Evolutionary conservation across 2,888 invertebrate species (phyloP).

Genomic region (Leptinotarsa haldemani): DNA sequence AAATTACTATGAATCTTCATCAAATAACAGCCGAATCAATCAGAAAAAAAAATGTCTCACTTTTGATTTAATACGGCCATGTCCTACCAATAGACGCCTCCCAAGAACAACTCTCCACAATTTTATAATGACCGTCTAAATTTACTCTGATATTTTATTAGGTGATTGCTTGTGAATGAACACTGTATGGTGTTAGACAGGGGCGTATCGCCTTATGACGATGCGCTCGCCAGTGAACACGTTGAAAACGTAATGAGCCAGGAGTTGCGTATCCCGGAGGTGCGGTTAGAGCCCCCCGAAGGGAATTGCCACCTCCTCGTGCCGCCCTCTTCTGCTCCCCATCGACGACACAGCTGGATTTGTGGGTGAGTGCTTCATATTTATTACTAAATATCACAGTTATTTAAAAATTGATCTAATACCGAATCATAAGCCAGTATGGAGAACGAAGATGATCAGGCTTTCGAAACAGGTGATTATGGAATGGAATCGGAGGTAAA

Average conservation of each 20-base stretch:
- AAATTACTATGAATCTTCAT: too few species aligned
- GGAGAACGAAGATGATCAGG: not conserved
- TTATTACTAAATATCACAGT: too few species aligned
- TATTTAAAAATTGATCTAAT: not conserved
- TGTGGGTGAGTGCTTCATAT: slow-evolving; percentile 72
- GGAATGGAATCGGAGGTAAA: too few species aligned
- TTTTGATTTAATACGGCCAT: not conserved
- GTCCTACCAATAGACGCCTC: not conserved
- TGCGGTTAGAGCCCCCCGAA: slow-evolving; percentile 73
- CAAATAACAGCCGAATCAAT: too few species aligned
- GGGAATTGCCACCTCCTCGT: slow-evolving; percentile 63
- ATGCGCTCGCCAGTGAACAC: slow-evolving; percentile 47
- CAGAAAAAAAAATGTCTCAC: too few species aligned
- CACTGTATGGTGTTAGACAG: slow-evolving; percentile 25
- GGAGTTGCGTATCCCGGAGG: slow-evolving; percentile 76
- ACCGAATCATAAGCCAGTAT: not conserved
- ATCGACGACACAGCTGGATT: slow-evolving; percentile 81
- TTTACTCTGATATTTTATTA: slow-evolving; percentile 16
- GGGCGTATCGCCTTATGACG: slow-evolving; percentile 44
- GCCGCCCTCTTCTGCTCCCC: slow-evolving; percentile 69
- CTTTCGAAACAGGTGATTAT: too few species aligned
- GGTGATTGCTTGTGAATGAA: slow-evolving; percentile 17
- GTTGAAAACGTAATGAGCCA: slow-evolving; percentile 67
- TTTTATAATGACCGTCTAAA: slow-evolving; percentile 8
- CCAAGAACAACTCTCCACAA: slow-evolving; percentile 3